Percentiles rank a stretch among this genome's conserved stretches.
These are phyloP conservation scores for Pongo pygmaeus DNA, from an alignment of 2,113 vertebrate genomes.

Conservation along the genomic window DNA sequence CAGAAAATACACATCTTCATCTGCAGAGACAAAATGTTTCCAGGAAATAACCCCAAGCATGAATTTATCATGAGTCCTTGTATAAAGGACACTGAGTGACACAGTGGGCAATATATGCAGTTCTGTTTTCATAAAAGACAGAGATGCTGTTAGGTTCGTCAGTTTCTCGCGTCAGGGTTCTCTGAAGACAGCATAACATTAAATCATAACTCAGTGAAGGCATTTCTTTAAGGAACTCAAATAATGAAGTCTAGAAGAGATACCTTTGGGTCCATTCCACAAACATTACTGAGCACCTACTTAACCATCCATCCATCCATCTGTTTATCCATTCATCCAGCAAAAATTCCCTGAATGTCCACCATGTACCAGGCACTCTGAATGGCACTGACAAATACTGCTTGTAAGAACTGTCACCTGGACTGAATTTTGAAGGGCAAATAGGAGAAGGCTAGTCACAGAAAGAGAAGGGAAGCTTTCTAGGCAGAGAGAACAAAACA, in stretches of 20 bases:
- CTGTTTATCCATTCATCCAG: background rate
- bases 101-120: constrained; percentile 74
- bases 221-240: constrained; percentile 56
- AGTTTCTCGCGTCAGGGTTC: constrained; percentile 66
- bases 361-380: background rate
- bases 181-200: constrained; percentile 62
- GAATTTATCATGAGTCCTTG: constrained; percentile 77
- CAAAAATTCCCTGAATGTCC: background rate
- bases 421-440: constrained; percentile 43
- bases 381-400: background rate
- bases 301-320: background rate
- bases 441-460: background rate
- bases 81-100: constrained; percentile 76
- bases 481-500: background rate
- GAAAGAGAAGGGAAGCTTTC: background rate
- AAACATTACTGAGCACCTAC: constrained; percentile 22
- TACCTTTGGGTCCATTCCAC: constrained; percentile 39
- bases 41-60: constrained; percentile 77
- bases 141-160: constrained; percentile 64
- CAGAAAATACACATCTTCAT: constrained; percentile 76
- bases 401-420: background rate
- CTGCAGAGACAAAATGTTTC: constrained; percentile 71
- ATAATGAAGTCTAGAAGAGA: constrained; percentile 55
- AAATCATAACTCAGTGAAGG: constrained; percentile 63
- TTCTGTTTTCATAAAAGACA: constrained; percentile 75